Conservation (phyloP, 2,888 invertebrate species). For the Eristalis pertinax region DNA sequence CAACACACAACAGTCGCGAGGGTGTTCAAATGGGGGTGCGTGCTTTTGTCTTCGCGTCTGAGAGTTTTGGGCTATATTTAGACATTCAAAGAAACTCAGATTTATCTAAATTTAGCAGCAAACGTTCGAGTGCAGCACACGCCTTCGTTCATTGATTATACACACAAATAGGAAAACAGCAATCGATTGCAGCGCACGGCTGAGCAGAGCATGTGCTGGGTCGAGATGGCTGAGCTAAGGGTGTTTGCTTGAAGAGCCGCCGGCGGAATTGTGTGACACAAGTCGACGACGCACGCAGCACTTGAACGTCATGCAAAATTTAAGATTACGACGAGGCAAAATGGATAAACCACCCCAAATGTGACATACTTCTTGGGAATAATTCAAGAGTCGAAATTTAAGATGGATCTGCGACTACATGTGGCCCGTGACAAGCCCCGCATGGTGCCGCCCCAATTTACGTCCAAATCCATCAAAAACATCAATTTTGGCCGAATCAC, state of each 20-base stretch:
- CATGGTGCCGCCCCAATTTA: neutral
- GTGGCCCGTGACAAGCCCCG: neutral
- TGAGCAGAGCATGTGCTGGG: neutral
- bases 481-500: neutral
- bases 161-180: neutral
- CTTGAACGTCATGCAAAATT: too few relatives aligned
- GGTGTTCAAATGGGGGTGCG: neutral
- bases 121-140: conserved; percentile 22
- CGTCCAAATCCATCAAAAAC: neutral
- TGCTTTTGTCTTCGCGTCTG: neutral
- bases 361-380: too few relatives aligned
- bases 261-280: neutral
- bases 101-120: conserved; percentile 7
- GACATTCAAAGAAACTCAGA: neutral
- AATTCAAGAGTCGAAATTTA: too few relatives aligned
- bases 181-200: neutral
- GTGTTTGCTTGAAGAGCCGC: neutral
- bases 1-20: neutral
- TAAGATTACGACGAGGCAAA: too few relatives aligned
- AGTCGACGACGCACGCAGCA: neutral
- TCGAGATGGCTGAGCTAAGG: neutral
- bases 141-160: conserved; percentile 6
- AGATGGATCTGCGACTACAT: too few relatives aligned
- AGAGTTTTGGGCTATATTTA: conserved; percentile 8
- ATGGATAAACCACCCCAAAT: too few relatives aligned